Percentiles rank a stretch among this genome's conserved stretches.
phyloP scores from a whole-genome alignment of 23 tunicate species.

The Halocynthia roretzi region DNA sequence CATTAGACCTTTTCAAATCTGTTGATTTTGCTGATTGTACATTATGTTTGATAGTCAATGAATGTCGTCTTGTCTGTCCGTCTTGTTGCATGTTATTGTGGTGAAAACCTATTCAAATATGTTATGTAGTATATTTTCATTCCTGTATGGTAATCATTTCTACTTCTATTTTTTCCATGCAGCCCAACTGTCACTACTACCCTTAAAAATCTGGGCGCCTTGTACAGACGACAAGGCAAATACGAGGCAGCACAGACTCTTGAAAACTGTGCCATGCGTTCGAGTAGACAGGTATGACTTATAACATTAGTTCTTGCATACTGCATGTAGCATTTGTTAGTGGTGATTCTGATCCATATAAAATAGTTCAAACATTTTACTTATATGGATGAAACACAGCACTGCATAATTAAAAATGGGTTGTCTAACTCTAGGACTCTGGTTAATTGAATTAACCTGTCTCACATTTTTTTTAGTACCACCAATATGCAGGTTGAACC shows the following conservation, averaged over 20 bases:
- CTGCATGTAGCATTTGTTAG: too few species aligned
- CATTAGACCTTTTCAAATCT: too few species aligned
- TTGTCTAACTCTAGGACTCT: too few species aligned
- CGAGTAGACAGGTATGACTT: conserved; percentile 23
- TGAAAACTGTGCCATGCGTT: conserved; percentile 80
- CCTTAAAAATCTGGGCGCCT: conserved; percentile 78
- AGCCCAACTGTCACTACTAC: conserved; percentile 92
- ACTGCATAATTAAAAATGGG: too few species aligned
- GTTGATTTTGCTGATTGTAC: not conserved
- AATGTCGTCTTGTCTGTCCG: not conserved
- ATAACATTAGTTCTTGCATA: not conserved
- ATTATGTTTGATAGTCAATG: not conserved
- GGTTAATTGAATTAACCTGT: too few species aligned
- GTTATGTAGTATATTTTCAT: too few species aligned
- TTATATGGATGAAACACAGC: too few species aligned
- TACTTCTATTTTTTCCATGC: not conserved
- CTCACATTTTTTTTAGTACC: too few species aligned
- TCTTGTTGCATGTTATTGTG: not conserved
- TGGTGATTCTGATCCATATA: too few species aligned
- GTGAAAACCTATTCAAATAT: not conserved
- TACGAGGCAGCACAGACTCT: conserved; percentile 96
- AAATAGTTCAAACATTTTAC: too few species aligned
- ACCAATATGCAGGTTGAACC: too few species aligned
- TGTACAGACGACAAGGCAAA: conserved; percentile 90
- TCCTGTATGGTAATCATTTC: not conserved